Evolutionary conservation across 1,140 invertebrate genomes (phyloP), one percentile per base, ranked within the genome.

Genomic region (Zaprionus tsacasi): DNA sequence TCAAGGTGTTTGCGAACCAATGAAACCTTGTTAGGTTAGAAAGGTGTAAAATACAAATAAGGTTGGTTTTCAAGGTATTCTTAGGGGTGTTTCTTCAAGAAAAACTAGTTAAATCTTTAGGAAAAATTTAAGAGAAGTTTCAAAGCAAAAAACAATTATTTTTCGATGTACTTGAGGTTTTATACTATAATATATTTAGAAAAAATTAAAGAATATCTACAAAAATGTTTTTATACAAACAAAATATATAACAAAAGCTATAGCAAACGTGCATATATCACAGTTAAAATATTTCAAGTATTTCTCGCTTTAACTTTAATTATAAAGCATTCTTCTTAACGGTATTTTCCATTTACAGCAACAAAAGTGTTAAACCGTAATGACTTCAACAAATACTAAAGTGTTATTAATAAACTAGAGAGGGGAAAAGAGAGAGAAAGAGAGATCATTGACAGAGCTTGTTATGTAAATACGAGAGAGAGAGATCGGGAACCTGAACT

Each of bases 331-430:
- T 50, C 45, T 17, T 21, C 10, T 50, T 50, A 50, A 50, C 45
- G 45, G 17, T 50, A 25, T 50, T 25, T 50, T 17, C 17, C 17
- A 25, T 50, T 50, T 50, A 50, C 45, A 35, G 6, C 21, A 63
- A 36, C 56, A 21, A 25, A 25, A 50, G 45, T 25, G 45, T 50
- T 50, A 50, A 50, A 50, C 11, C 7, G 45, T 50, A 50, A 50
- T 50, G 45, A 50, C 45, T 50, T 12, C 30, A 63, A 25, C 67
- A 64, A 70, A 70, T 75, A 64, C 72, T 52, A 58, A 58, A 52
- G 54, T 64, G 48, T 35, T 75, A 64, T 70, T 70, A 58, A 75
- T 70, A 70, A 57, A 45, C 61, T 48, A 40, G 3, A 55, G 35
- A 33, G 50, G n/a, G 61, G 40, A 13, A 17, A 10, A n/a, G 48